Base-by-base conservation (phyloP, 1,140 invertebrate species). In the Scaptomyza montana region DNA sequence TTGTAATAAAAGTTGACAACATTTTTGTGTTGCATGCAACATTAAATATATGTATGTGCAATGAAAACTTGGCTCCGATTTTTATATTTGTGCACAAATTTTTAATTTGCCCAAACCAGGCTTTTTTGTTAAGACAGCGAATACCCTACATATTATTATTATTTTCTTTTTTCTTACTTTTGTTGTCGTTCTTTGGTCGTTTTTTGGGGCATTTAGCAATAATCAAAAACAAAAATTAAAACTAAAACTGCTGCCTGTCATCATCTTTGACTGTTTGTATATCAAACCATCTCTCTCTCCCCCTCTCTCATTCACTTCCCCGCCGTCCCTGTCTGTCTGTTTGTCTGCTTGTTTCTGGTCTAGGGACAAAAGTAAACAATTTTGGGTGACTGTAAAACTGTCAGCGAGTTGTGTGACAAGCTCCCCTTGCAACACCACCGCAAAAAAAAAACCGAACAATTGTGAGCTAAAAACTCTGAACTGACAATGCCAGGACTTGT, bases 1-100 rank as follows among this genome's bases (percentile, higher is more conserved):
- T 82, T 82, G 60, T 87, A 86, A 86, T 86, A 81, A 86, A 86
- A 86, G 82, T 87, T 87, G 81, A 86, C 81, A 85, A 85, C 78
- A 78, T 86, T 85, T 84, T 77, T 84, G 39, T 79, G 81, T 71
- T 78, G 82, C 82, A 87, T 86, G 78, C 78, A 82, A 69, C 73
- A 73, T 56, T 57, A 43, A 33, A 47, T 57, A 54, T 57, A 54
- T 25, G 21, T 25, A 25, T 25, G 21, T 25, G 21, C 39, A 56
- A 49, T 21, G 25, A 86, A 71, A 54, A 45, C 63, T 66, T 77
- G 63, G 12, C 50, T 36, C 47, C 78, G 75, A 86, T 86, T 87
- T 87, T 87, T 87, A 82, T 86, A 86, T 86, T 87, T 86, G 82
- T 82, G 71, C 71, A 87, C 57, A 87, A 78, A 89, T 89, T 87